Conservation (phyloP, 2,113 vertebrate species). For the Zosterops lateralis region DNA sequence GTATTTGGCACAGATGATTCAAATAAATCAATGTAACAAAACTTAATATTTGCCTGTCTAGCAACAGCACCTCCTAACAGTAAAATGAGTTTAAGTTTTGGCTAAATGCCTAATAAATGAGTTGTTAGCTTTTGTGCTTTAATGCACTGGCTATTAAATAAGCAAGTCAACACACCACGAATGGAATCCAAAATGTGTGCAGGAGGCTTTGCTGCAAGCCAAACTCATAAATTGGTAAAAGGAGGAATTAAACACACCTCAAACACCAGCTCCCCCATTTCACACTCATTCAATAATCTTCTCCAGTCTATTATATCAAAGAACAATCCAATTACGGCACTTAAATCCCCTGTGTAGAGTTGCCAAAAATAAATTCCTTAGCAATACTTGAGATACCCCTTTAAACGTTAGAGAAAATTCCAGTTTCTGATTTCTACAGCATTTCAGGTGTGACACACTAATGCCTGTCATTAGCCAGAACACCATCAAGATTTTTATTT, state of each 20-base stretch:
- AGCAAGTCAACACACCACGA: neutral
- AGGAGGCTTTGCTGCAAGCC: neutral
- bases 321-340: constrained; percentile 19
- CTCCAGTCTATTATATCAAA: constrained; percentile 13
- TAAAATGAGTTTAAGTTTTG: constrained; percentile 33
- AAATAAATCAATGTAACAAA: constrained; percentile 44
- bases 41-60: constrained; percentile 36
- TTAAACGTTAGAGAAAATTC: neutral
- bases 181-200: constrained; percentile 9
- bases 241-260: neutral
- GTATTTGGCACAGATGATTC: neutral
- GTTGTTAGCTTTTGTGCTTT: constrained; percentile 48
- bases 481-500: neutral
- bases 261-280: neutral
- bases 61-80: constrained; percentile 5
- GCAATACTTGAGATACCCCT: neutral
- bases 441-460: neutral
- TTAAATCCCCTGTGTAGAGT: neutral
- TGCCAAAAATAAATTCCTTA: constrained; percentile 29
- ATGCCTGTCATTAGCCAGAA: neutral
- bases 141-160: constrained; percentile 44
- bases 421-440: neutral
- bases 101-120: constrained; percentile 36
- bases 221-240: constrained; percentile 1
- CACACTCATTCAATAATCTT: constrained; percentile 1